These are phyloP conservation scores for Vicugna pacos DNA, from an alignment of 2,113 vertebrate genomes.

Conservation along the genomic window DNA sequence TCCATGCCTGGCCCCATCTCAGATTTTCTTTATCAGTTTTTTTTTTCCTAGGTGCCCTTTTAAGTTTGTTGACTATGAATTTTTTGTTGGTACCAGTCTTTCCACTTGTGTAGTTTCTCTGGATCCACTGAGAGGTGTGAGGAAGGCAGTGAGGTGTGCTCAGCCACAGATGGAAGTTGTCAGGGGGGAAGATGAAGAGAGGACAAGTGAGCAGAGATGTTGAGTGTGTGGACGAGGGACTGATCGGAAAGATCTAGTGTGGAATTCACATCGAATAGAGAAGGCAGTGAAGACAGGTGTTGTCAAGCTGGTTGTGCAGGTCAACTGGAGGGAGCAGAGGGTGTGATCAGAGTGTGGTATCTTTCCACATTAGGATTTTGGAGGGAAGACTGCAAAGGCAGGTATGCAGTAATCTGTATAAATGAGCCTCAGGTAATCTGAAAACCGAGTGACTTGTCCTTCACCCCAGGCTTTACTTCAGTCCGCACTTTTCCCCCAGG, in stretches of 20 bases:
- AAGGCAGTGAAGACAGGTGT: background rate
- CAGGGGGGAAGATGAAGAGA: background rate
- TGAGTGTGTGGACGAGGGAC: background rate
- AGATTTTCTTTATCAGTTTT: background rate
- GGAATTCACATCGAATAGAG: background rate
- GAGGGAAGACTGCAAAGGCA: background rate
- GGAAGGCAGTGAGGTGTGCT: background rate
- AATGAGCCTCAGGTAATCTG: background rate
- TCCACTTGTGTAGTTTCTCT: background rate
- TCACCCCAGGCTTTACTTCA: background rate
- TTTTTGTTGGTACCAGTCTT: background rate
- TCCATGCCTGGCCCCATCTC: too few relatives aligned
- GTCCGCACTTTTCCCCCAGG: background rate
- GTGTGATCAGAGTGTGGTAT: background rate
- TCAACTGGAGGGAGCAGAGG: background rate
- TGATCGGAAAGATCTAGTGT: background rate
- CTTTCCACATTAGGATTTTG: background rate
- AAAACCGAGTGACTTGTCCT: background rate
- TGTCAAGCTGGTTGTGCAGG: background rate
- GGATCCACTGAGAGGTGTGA: background rate
- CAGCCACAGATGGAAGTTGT: background rate
- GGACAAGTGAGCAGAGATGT: background rate
- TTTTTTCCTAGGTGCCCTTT: background rate
- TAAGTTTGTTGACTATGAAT: background rate
- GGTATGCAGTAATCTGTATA: background rate